A percentile compares a stretch with the other conserved stretches of the same genome.
Evolutionary conservation across 2,113 vertebrate species (phyloP).

Genomic region (Forbesichthys agassizii): DNA sequence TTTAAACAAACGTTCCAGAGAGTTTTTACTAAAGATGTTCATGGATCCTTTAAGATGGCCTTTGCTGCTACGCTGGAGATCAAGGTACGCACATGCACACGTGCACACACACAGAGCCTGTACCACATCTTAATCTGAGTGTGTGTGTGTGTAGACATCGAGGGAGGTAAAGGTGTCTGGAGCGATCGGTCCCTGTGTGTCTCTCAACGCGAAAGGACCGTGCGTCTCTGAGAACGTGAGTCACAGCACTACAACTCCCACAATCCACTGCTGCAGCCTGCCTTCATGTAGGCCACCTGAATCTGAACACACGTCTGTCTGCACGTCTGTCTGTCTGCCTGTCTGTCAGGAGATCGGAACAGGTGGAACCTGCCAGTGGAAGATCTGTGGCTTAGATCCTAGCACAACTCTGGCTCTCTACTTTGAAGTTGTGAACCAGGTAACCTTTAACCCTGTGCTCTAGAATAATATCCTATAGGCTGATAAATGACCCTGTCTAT

Average conservation of each 20-base stretch:
- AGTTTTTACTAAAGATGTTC: slow-evolving; percentile 93
- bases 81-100: slow-evolving; percentile 80
- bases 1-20: slow-evolving; percentile 99
- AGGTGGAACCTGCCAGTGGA: slow-evolving; percentile 96
- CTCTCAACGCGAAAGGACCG: slow-evolving; percentile 93
- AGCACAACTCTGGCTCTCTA: slow-evolving; percentile 91
- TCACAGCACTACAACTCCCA: slow-evolving; percentile 13
- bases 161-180: slow-evolving; percentile 97
- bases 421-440: slow-evolving; percentile 98
- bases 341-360: slow-evolving; percentile 90
- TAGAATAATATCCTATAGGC: no score
- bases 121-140: neutral
- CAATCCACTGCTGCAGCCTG: neutral
- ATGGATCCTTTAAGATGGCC: slow-evolving; percentile 95
- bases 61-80: slow-evolving; percentile 94
- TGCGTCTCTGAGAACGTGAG: slow-evolving; percentile 97
- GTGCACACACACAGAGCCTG: no score
- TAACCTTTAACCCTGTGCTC: slow-evolving; percentile 54
- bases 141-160: slow-evolving; percentile 82
- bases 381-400: slow-evolving; percentile 92
- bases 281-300: no score
- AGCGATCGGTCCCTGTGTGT: slow-evolving; percentile 94
- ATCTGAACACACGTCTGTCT: no score
- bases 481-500: neutral
- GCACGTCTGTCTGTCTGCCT: no score